Percentiles rank a stretch among this genome's conserved stretches.
phyloP scores from a whole-genome alignment of 2,113 vertebrate species.

The Phoenicopterus ruber region DNA sequence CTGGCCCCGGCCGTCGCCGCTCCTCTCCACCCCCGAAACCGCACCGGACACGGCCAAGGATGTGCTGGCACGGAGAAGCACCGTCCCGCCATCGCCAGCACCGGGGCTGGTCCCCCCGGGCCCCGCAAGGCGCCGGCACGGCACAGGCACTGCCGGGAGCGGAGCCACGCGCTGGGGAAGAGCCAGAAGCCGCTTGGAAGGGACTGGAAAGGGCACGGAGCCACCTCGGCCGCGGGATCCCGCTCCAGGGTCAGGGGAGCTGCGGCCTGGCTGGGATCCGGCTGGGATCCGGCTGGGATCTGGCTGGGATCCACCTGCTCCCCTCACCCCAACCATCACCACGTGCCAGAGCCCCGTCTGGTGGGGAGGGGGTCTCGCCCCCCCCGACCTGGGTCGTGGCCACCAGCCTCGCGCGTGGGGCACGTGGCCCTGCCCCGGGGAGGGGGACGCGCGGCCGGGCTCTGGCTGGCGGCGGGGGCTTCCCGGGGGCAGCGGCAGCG shows the following conservation, averaged over 20 bases:
- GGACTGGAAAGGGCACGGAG: background rate
- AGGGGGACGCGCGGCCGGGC: background rate
- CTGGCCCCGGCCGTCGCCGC: fast-evolving
- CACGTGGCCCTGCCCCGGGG: background rate
- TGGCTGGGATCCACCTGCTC: background rate
- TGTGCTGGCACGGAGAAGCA: background rate
- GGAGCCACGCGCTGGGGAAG: fast-evolving
- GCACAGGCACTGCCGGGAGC: background rate
- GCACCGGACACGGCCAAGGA: background rate
- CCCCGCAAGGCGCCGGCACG: background rate
- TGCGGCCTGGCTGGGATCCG: fast-evolving
- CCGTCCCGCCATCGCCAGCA: background rate
- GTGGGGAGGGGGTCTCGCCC: background rate
- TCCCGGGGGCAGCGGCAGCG: background rate
- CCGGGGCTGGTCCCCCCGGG: no score
- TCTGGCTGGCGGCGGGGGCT: background rate
- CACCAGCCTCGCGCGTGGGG: background rate
- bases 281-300: background rate
- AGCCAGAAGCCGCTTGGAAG: background rate
- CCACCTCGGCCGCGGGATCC: background rate
- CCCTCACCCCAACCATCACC: background rate
- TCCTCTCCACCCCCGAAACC: background rate
- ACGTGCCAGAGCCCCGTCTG: background rate
- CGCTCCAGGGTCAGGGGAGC: background rate
- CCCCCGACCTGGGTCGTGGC: background rate